Evolutionary conservation across 1,140 invertebrate genomes (phyloP).

Genomic region (Drosophila equinoxialis): DNA sequence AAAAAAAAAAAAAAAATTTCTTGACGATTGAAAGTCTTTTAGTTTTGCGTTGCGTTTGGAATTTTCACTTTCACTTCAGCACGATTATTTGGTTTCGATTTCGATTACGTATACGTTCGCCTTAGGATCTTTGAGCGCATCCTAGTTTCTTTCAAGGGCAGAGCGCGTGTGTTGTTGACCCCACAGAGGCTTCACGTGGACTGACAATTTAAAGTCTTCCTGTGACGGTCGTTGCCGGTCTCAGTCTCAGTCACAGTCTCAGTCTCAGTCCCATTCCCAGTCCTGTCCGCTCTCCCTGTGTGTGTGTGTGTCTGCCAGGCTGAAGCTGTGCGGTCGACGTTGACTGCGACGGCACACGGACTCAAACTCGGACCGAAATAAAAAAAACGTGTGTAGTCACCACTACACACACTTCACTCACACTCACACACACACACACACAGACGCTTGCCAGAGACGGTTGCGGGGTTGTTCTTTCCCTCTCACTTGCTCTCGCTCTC

Average conservation of each 20-base stretch:
- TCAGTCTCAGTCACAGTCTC: slow-evolving; percentile 17
- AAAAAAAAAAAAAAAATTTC: slow-evolving; percentile 11
- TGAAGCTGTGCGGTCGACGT: slow-evolving; percentile 62
- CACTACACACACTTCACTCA: slow-evolving; percentile 36
- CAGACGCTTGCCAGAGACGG: slow-evolving; percentile 20
- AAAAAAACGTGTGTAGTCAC: slow-evolving; percentile 60
- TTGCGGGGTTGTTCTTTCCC: slow-evolving; percentile 57
- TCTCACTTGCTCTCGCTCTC: slow-evolving; percentile 22
- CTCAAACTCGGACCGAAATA: slow-evolving; percentile 33
- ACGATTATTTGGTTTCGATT: neutral
- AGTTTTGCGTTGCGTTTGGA: neutral
- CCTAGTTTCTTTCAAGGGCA: slow-evolving; percentile 44
- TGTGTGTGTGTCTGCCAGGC: slow-evolving; percentile 24
- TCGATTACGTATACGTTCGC: slow-evolving; percentile 24
- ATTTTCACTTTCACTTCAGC: slow-evolving; percentile 42
- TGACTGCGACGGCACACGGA: slow-evolving; percentile 30
- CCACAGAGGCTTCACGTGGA: slow-evolving; percentile 82
- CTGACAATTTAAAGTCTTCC: slow-evolving; percentile 78
- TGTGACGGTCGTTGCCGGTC: slow-evolving; percentile 68
- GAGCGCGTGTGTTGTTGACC: slow-evolving; percentile 82
- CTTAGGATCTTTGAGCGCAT: slow-evolving; percentile 48
- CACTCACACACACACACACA: slow-evolving; percentile 23
- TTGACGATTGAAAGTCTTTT: neutral
- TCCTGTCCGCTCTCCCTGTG: slow-evolving; percentile 28
- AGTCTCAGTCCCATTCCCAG: slow-evolving; percentile 34